Evolutionary conservation across 2,888 invertebrate genomes (phyloP).

Genomic region (Lissonota sp.): DNA sequence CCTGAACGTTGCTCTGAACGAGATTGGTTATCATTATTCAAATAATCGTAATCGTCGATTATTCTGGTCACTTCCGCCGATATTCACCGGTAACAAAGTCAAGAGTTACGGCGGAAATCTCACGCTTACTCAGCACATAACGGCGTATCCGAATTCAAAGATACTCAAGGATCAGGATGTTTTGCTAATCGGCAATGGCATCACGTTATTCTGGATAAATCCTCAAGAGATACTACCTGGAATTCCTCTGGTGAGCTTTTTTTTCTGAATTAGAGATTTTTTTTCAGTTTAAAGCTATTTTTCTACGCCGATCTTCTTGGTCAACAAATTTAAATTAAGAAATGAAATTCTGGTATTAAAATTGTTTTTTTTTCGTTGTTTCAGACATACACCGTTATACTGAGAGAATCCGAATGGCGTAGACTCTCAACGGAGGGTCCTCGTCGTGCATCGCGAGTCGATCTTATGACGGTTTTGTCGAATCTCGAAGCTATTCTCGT

Average conservation of each 20-base stretch:
- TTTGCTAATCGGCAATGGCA: slow-evolving; percentile 91
- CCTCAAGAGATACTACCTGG: slow-evolving; percentile 86
- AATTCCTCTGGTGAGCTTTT: slow-evolving; percentile 86
- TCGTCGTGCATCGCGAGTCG: slow-evolving; percentile 89
- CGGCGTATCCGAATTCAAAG: slow-evolving; percentile 85
- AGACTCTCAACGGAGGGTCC: slow-evolving; percentile 85
- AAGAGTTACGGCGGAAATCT: slow-evolving; percentile 95
- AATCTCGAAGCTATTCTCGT: slow-evolving; percentile 93
- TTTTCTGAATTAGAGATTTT: neutral
- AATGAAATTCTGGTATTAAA: neutral
- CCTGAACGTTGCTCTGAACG: slow-evolving; percentile 86
- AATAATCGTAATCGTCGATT: slow-evolving; percentile 84
- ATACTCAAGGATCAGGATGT: slow-evolving; percentile 91
- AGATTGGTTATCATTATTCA: slow-evolving; percentile 86
- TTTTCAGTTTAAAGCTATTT: neutral
- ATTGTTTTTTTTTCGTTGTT: neutral
- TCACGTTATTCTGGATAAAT: slow-evolving; percentile 91
- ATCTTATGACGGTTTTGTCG: slow-evolving; percentile 93
- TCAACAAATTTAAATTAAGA: no score
- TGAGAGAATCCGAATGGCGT: slow-evolving; percentile 89
- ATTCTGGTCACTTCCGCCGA: slow-evolving; percentile 91
- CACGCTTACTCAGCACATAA: slow-evolving; percentile 90
- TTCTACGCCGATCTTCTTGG: no score
- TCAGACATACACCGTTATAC: slow-evolving; percentile 87
- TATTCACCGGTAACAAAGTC: slow-evolving; percentile 88